phyloP scores from a whole-genome alignment of 1,140 invertebrate species.

The Tenebrio molitor region DNA sequence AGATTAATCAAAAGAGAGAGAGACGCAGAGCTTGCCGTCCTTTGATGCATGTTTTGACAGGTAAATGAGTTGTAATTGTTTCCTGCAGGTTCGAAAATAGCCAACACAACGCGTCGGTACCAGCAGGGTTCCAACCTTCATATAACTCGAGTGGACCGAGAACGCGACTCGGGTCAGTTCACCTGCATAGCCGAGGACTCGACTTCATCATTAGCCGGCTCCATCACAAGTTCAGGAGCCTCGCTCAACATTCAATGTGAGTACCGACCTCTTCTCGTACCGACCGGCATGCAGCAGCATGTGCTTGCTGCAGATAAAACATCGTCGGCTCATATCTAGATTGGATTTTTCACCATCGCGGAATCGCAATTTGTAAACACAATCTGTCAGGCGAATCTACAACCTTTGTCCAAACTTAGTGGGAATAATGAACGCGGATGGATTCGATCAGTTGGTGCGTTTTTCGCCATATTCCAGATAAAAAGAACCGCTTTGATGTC shows the following conservation, averaged over 20 bases:
- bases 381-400: constrained; percentile 25
- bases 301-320: too few species aligned
- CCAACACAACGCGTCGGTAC: constrained; percentile 72
- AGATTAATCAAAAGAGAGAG: neutral
- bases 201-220: constrained; percentile 65
- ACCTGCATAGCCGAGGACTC: constrained; percentile 73
- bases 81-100: constrained; percentile 65
- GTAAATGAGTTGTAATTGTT: constrained; percentile 42
- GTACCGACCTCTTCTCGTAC: constrained; percentile 61
- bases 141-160: constrained; percentile 70
- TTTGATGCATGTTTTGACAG: constrained; percentile 38
- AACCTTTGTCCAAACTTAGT: constrained; percentile 5
- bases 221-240: constrained; percentile 71
- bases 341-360: constrained; percentile 5
- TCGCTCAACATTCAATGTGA: constrained; percentile 75
- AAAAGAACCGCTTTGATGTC: constrained; percentile 31
- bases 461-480: constrained; percentile 16
- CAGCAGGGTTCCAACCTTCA: constrained; percentile 72
- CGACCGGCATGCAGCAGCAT: constrained; percentile 2
- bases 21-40: neutral
- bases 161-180: constrained; percentile 72
- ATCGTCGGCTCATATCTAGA: constrained; percentile 13
- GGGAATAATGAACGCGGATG: neutral
- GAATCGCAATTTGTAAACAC: constrained; percentile 31
- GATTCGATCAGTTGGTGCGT: constrained; percentile 17